Evolutionary conservation across 2,797 vertebrate species (phyloP).

Genomic region (Liparis tanakae): DNA sequence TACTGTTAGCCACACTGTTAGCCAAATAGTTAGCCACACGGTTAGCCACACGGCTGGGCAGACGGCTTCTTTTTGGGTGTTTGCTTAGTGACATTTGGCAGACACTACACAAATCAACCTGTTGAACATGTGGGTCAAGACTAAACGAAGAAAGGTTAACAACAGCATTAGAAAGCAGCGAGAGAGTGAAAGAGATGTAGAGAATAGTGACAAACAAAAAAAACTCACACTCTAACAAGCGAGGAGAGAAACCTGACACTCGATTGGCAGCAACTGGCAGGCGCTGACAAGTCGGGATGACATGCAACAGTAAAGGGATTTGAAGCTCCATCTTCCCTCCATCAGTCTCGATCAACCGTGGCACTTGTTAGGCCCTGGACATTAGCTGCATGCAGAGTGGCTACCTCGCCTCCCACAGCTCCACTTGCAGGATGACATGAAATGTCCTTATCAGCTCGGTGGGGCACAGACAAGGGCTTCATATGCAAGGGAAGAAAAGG

Average conservation of each 20-base stretch:
- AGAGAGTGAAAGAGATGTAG: constrained; percentile 14
- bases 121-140: background rate
- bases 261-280: constrained; percentile 34
- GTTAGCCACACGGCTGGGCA: background rate
- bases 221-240: background rate
- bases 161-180: background rate
- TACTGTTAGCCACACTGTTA: too few relatives aligned
- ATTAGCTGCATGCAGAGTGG: constrained; percentile 46
- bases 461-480: constrained; percentile 1
- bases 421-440: constrained; percentile 35
- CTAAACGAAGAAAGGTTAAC: constrained; percentile 23
- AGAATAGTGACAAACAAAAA: constrained; percentile 8
- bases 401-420: constrained; percentile 59
- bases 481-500: background rate
- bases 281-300: constrained; percentile 36
- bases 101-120: constrained; percentile 22
- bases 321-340: constrained; percentile 48
- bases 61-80: background rate
- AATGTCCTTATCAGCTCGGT: constrained; percentile 26
- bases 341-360: constrained; percentile 55
- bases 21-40: background rate
- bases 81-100: constrained; percentile 8
- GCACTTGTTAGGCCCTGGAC: constrained; percentile 42
- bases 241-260: constrained; percentile 2
- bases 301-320: constrained; percentile 28